Evolutionary conservation across 2,113 vertebrate species (phyloP).

Genomic region (Okapia johnstoni): DNA sequence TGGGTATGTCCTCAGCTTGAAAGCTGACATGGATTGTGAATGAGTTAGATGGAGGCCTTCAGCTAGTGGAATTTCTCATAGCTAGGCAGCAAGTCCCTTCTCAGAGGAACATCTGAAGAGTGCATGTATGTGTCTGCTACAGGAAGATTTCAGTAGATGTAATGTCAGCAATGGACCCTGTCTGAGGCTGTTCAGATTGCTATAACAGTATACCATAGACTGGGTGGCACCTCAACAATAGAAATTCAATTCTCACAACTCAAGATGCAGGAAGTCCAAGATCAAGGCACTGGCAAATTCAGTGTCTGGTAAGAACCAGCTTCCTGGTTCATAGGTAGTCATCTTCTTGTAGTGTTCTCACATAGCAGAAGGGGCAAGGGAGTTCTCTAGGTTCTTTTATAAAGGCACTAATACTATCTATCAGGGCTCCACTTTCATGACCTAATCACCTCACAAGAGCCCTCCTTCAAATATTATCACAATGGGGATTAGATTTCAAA

Average conservation of each 20-base stretch:
- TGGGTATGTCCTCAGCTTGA: not conserved
- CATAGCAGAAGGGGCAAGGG: not conserved
- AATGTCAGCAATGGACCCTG: not conserved
- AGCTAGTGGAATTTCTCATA: not conserved
- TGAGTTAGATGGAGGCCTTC: not conserved
- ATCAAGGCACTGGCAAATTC: not conserved
- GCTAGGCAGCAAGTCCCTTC: not conserved
- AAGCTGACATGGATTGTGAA: not conserved
- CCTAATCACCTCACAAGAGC: not conserved
- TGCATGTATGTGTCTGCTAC: not conserved
- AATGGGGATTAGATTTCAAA: not conserved
- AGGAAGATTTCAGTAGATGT: not conserved
- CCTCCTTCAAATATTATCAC: not conserved
- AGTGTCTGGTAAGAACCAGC: not conserved
- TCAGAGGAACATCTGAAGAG: not conserved
- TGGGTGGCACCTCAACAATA: not conserved
- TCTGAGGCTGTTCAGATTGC: not conserved
- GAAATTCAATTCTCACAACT: not conserved
- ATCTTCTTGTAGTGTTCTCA: not conserved
- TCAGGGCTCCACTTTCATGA: not conserved
- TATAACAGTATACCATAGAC: not conserved
- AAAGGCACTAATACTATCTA: not conserved
- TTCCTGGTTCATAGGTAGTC: not conserved
- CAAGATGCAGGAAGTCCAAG: not conserved
- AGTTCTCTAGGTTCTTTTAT: not conserved